Evolutionary conservation across 2,113 vertebrate species (phyloP).

Genomic region (Marcusenius ussheri): DNA sequence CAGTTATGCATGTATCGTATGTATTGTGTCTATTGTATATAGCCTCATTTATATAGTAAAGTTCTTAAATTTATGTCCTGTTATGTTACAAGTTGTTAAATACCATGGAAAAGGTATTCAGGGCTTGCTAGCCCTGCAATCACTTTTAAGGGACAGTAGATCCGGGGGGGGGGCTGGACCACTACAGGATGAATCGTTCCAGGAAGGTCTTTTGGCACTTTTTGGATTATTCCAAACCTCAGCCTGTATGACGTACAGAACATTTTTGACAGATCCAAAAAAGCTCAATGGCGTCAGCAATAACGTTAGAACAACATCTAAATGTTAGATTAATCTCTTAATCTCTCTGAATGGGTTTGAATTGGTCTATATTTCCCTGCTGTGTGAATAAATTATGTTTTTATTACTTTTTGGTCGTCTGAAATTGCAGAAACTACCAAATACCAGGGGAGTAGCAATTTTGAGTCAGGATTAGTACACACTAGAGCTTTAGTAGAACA

Average conservation of each 20-base stretch:
- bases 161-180: background rate
- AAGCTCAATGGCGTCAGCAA: background rate
- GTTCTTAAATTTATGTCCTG: background rate
- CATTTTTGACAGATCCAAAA: background rate
- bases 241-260: background rate
- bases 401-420: background rate
- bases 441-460: background rate
- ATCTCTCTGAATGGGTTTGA: background rate
- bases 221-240: background rate
- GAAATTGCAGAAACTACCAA: background rate
- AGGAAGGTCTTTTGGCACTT: background rate
- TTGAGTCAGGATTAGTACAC: background rate
- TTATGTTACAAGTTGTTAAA: background rate
- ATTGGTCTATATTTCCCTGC: background rate
- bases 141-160: background rate
- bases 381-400: background rate
- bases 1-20: background rate
- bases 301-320: background rate
- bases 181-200: background rate
- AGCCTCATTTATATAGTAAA: background rate
- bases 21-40: background rate
- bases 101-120: background rate
- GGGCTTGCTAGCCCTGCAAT: background rate
- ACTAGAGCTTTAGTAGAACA: background rate
- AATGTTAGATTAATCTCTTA: background rate